Conservation (phyloP, 2,113 vertebrate genomes). For the Pseudopodoces humilis region DNA sequence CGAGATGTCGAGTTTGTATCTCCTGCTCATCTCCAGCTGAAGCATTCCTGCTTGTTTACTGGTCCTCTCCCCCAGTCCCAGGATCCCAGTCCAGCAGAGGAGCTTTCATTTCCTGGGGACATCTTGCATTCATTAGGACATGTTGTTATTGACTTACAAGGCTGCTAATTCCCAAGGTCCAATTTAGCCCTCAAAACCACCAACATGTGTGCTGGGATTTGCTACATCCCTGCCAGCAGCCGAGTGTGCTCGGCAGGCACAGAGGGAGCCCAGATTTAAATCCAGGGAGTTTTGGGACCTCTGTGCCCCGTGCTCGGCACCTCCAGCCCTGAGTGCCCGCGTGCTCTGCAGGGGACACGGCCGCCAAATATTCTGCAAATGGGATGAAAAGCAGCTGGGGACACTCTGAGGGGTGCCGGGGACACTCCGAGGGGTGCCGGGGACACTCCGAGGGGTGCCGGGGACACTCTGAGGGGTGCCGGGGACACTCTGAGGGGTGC, state of each 20-base stretch:
- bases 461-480: neutral
- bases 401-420: accelerated
- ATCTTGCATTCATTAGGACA: slow-evolving; percentile 56
- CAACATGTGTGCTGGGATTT: slow-evolving; percentile 36
- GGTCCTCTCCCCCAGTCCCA: neutral
- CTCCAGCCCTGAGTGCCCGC: neutral
- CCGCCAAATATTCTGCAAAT: accelerated
- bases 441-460: too few species aligned
- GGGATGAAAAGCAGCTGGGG: neutral
- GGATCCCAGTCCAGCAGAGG: neutral
- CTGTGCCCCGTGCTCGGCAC: neutral
- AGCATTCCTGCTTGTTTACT: slow-evolving; percentile 54
- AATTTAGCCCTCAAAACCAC: slow-evolving; percentile 56
- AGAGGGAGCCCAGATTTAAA: neutral
- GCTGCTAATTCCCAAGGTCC: slow-evolving; percentile 61
- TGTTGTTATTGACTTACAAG: slow-evolving; percentile 48
- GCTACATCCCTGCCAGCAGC: neutral
- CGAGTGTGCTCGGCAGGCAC: neutral
- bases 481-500: neutral
- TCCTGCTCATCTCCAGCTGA: slow-evolving; percentile 41
- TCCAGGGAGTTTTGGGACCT: neutral
- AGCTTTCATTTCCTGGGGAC: slow-evolving; percentile 42
- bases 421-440: neutral
- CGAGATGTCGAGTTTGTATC: slow-evolving; percentile 31
- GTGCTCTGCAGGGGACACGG: neutral